A percentile compares a stretch with the other conserved stretches of the same genome.
These are phyloP conservation scores for Hyppa rectilinea DNA, from an alignment of 2,888 invertebrate species.

Conservation along the genomic window DNA sequence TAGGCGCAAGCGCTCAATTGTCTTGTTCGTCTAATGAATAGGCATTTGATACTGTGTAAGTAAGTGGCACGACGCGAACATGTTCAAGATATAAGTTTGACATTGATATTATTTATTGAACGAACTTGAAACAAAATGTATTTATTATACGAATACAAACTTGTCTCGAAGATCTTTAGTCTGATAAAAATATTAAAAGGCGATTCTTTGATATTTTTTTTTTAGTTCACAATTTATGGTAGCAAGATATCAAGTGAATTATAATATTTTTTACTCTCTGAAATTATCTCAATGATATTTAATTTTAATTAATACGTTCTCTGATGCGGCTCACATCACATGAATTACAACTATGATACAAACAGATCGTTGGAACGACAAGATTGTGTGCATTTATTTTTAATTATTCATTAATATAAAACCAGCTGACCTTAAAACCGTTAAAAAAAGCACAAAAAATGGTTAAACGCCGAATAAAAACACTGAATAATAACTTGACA, in stretches of 20 bases:
- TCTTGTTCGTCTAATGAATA: constrained; percentile 75
- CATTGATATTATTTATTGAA: constrained; percentile 69
- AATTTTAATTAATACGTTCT: constrained; percentile 41
- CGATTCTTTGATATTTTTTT: constrained; percentile 15
- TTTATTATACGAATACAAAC: constrained; percentile 37
- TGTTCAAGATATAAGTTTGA: constrained; percentile 65
- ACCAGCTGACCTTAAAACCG: constrained; percentile 45
- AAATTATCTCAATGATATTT: constrained; percentile 29
- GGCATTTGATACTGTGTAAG: constrained; percentile 65
- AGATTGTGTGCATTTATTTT: constrained; percentile 28
- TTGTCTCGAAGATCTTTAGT: constrained; percentile 17
- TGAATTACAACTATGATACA: constrained; percentile 36
- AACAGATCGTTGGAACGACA: constrained; percentile 26
- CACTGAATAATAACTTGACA: constrained; percentile 41
- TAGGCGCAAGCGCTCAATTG: constrained; percentile 73
- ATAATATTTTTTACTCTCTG: neutral
- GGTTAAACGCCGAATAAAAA: constrained; percentile 41
- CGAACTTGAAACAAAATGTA: constrained; percentile 69
- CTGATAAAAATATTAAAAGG: constrained; percentile 35
- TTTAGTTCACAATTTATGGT: constrained; percentile 7
- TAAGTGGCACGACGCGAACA: constrained; percentile 64
- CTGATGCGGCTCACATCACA: constrained; percentile 15
- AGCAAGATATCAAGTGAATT: constrained; percentile 2
- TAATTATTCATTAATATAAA: constrained; percentile 49
- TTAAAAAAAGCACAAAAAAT: constrained; percentile 37